These are phyloP conservation scores for Epizoanthus scotinus DNA, from an alignment of 92 coral and sea anemone species.

Conservation along the genomic window DNA sequence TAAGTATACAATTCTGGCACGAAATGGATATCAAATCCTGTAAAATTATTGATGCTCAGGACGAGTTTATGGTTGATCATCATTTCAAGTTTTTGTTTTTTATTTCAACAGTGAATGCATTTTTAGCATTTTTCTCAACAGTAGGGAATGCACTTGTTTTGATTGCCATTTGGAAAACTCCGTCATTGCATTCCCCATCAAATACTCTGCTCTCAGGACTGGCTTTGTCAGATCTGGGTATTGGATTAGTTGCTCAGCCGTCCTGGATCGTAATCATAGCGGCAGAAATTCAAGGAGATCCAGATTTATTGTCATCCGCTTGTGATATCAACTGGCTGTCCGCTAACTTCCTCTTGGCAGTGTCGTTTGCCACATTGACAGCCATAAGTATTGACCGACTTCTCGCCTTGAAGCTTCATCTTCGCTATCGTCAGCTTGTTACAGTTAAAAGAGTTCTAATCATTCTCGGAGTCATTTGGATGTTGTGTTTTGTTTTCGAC, in stretches of 20 bases:
- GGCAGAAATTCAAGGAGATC: slow-evolving; percentile 19
- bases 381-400: slow-evolving; percentile 11
- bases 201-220: slow-evolving; percentile 20
- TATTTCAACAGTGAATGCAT: neutral
- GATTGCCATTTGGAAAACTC: slow-evolving; percentile 19
- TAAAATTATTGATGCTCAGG: slow-evolving; percentile 12
- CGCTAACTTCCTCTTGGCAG: slow-evolving; percentile 2
- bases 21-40: slow-evolving; percentile 6
- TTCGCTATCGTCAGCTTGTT: slow-evolving; percentile 13
- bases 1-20: too few species aligned
- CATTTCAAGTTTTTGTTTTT: neutral
- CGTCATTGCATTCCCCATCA: slow-evolving; percentile 14
- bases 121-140: neutral
- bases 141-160: slow-evolving; percentile 5
- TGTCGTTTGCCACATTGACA: neutral
- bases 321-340: slow-evolving; percentile 25
- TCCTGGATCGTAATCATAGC: neutral
- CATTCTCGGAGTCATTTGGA: neutral
- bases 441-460: neutral
- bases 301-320: neutral
- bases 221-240: slow-evolving; percentile 7
- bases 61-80: neutral
- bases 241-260: slow-evolving; percentile 5
- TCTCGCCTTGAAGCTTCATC: slow-evolving; percentile 8
- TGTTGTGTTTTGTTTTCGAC: neutral